Conservation (phyloP, 2,797 vertebrate species). For the Tapirus indicus region DNA sequence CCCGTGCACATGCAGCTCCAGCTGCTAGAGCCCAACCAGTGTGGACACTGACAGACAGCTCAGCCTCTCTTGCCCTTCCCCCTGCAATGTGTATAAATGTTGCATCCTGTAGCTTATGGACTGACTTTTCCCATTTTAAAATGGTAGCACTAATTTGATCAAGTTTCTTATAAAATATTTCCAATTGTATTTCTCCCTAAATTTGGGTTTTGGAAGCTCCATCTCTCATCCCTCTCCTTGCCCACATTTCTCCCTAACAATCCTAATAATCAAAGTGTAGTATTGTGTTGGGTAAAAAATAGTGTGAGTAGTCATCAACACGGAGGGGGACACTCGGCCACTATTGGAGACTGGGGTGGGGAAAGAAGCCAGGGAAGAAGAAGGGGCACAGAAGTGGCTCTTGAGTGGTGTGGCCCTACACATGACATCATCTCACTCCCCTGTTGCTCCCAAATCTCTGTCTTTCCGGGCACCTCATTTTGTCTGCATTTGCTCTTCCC, state of each 20-base stretch:
- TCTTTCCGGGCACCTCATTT: not conserved
- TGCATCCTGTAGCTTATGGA: not conserved
- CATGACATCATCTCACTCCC: not conserved
- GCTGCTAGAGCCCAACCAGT: not conserved
- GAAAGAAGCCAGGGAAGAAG: not conserved
- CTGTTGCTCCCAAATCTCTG: not conserved
- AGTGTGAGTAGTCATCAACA: not conserved
- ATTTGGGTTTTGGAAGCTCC: not conserved
- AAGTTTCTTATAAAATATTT: not conserved
- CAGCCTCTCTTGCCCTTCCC: not conserved
- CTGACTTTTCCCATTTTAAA: conserved; percentile 34
- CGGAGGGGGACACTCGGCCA: not conserved
- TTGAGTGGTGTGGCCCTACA: not conserved
- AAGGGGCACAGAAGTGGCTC: not conserved
- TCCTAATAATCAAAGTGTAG: not conserved
- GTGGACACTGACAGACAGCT: not conserved
- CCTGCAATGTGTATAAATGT: not conserved
- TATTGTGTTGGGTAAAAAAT: not conserved
- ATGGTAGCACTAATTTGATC: not conserved
- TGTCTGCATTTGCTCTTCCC: not conserved
- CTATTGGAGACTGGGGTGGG: not conserved
- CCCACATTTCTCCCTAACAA: not conserved
- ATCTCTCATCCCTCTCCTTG: not conserved
- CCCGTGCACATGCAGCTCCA: not conserved
- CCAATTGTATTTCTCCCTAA: not conserved